Percentiles rank a stretch among this genome's conserved stretches.
Conservation (phyloP, 2,888 invertebrate species). For the Eupithecia subumbrata region DNA sequence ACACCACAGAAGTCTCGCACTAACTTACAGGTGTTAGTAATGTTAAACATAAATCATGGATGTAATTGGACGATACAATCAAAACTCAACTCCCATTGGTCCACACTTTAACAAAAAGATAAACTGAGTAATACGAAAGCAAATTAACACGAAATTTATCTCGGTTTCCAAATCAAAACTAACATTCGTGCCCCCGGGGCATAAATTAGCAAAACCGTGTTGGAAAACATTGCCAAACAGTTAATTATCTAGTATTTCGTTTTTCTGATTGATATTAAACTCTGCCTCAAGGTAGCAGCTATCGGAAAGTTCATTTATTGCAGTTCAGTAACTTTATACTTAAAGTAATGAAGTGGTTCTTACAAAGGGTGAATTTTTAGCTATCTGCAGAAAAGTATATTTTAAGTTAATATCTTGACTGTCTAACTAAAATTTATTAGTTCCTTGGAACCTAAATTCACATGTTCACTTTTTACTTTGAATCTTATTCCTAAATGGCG, state of each 20-base stretch:
- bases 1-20: not conserved
- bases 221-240: not conserved
- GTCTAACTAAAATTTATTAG: too few relatives aligned
- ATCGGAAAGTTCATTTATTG: not conserved
- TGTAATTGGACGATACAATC: constrained; percentile 3
- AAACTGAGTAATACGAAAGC: not conserved
- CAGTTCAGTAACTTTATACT: not conserved
- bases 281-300: not conserved
- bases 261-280: not conserved
- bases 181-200: not conserved
- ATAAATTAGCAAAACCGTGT: not conserved
- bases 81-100: constrained; percentile 10
- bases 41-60: not conserved
- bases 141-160: constrained; percentile 7
- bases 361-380: not conserved
- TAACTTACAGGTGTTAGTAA: not conserved
- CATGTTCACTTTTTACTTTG: not conserved
- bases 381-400: not conserved
- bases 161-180: constrained; percentile 1
- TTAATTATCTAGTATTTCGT: not conserved
- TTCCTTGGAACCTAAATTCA: not conserved
- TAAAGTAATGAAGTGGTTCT: not conserved
- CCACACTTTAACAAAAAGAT: not conserved
- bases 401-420: not conserved
- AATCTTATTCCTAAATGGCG: not conserved